phyloP scores from a whole-genome alignment of 23 tunicate species.

The Phallusia fumigata region DNA sequence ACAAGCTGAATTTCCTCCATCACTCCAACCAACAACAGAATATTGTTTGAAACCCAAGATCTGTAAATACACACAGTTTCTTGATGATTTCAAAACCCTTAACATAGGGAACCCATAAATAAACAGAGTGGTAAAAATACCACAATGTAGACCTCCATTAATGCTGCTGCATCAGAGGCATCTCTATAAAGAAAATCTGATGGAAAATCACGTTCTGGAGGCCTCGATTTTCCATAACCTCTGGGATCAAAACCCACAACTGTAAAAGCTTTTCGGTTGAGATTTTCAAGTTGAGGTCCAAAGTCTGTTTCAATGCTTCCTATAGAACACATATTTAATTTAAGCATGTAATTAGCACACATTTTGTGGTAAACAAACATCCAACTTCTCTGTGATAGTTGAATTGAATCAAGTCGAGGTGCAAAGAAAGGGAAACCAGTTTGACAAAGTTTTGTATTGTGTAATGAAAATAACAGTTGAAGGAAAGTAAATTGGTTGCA shows the following conservation, averaged over 20 bases:
- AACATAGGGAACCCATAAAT: background rate
- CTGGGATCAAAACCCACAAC: constrained; percentile 30
- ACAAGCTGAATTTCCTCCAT: constrained; percentile 70
- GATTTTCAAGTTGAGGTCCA: constrained; percentile 36
- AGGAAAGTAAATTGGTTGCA: too few relatives aligned
- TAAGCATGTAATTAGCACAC: too few relatives aligned
- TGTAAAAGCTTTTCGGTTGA: constrained; percentile 28
- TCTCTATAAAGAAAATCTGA: constrained; percentile 38
- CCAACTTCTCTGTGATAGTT: too few relatives aligned
- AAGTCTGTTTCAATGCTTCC: too few relatives aligned
- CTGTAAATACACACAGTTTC: too few relatives aligned
- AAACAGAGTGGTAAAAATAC: background rate
- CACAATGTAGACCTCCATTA: constrained; percentile 47
- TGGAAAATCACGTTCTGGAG: constrained; percentile 43
- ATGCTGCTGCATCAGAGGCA: constrained; percentile 39
- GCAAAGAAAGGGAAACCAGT: too few relatives aligned
- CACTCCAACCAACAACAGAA: constrained; percentile 96
- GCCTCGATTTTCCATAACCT: constrained; percentile 49
- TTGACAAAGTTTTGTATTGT: too few relatives aligned
- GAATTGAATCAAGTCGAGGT: too few relatives aligned
- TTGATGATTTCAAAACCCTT: too few relatives aligned
- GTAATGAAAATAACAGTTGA: too few relatives aligned
- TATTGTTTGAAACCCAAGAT: constrained; percentile 17
- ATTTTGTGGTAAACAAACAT: too few relatives aligned
- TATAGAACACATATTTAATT: too few relatives aligned